phyloP scores from a whole-genome alignment of 35 echinoderm and acorn worm species.

The Heliocidaris tuberculata region DNA sequence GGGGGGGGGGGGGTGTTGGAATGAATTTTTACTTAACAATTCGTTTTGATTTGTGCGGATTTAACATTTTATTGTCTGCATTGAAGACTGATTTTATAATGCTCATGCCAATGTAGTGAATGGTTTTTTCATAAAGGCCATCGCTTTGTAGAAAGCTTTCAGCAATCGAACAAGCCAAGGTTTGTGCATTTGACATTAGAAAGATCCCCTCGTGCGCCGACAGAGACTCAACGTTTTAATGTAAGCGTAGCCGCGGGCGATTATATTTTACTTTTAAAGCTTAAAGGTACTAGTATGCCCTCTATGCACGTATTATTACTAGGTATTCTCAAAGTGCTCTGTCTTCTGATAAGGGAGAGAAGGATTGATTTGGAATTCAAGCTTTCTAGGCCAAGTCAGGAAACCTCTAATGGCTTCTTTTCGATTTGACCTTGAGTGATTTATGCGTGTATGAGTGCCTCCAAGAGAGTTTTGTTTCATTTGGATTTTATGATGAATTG shows the following conservation, averaged over 20 bases:
- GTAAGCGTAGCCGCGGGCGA: not conserved
- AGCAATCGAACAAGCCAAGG: too few relatives aligned
- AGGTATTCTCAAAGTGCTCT: not conserved
- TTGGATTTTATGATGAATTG: too few relatives aligned
- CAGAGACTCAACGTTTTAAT: not conserved
- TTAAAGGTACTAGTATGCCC: not conserved
- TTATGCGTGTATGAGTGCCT: too few relatives aligned
- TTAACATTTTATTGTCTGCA: too few relatives aligned
- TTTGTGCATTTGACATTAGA: not conserved
- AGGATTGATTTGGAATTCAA: not conserved
- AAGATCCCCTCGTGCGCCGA: not conserved
- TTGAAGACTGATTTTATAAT: not conserved
- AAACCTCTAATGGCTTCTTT: too few relatives aligned
- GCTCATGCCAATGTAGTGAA: not conserved
- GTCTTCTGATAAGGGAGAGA: not conserved
- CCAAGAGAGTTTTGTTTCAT: too few relatives aligned
- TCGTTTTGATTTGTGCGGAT: not conserved
- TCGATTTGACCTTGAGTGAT: too few relatives aligned
- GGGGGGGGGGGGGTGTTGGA: not conserved
- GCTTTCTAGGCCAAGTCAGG: not conserved
- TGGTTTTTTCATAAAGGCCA: not conserved
- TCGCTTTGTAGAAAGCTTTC: not conserved
- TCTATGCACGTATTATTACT: not conserved
- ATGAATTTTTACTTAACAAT: not conserved
- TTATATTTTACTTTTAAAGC: conserved; percentile 7